Percentiles rank a stretch among this genome's conserved stretches.
phyloP scores from a whole-genome alignment of 2,113 vertebrate genomes.

The Rhinolophus ferrumequinum region DNA sequence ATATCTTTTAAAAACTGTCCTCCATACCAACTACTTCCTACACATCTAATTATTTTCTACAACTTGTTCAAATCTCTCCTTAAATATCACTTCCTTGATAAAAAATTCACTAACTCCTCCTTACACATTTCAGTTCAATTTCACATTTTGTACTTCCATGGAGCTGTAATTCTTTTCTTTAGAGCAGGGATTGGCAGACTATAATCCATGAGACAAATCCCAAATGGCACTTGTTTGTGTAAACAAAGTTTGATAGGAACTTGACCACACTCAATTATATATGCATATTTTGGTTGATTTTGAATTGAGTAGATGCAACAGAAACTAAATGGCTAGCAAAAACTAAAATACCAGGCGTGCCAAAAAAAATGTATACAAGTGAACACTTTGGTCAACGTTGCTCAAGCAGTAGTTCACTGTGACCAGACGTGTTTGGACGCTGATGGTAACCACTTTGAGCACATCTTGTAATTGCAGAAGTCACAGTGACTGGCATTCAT shows the following conservation, averaged over 20 bases:
- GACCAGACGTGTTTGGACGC: no score
- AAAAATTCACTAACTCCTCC: not conserved
- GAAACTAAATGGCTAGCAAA: not conserved
- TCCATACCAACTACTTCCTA: no score
- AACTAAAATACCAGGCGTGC: not conserved
- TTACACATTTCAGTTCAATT: not conserved
- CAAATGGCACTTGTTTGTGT: not conserved
- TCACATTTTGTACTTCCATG: not conserved
- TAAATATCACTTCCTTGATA: not conserved
- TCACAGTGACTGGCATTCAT: no score
- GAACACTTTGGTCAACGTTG: no score
- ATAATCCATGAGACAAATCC: not conserved
- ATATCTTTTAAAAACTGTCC: not conserved
- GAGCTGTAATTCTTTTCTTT: not conserved
- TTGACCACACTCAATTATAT: not conserved
- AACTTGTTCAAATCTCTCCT: not conserved
- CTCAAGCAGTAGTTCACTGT: no score
- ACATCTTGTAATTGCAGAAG: no score
- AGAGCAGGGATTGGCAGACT: not conserved
- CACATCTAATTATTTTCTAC: not conserved
- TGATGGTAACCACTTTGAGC: no score
- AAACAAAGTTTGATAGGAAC: not conserved
- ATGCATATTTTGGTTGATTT: accelerated
- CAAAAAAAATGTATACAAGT: no score
- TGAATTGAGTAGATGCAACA: not conserved